These are phyloP conservation scores for Corvus cornix DNA, from an alignment of 2,113 vertebrate species.

Conservation along the genomic window DNA sequence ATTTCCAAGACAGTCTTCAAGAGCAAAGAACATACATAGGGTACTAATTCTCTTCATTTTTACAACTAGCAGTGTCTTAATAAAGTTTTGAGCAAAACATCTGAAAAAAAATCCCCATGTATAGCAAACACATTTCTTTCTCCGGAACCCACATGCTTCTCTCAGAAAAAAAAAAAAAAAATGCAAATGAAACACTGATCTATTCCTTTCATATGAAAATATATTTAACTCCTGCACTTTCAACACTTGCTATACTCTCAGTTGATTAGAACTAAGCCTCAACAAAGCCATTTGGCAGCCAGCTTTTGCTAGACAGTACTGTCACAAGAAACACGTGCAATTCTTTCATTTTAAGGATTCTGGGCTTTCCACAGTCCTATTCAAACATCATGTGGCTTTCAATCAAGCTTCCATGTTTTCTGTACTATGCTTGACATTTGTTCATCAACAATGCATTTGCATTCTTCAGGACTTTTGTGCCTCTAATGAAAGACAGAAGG, in stretches of 20 bases:
- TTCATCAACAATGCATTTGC: background rate
- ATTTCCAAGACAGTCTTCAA: background rate
- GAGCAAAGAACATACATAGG: background rate
- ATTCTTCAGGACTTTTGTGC: background rate
- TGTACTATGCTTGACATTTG: background rate
- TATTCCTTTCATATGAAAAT: background rate
- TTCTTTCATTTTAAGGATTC: background rate
- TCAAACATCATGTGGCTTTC: slow-evolving; percentile 1
- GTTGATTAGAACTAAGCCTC: background rate
- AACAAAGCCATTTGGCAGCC: background rate
- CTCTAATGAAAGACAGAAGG: background rate
- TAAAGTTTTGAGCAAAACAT: background rate
- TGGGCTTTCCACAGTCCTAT: background rate
- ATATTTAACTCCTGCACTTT: background rate
- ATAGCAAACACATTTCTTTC: background rate
- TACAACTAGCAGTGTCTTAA: background rate
- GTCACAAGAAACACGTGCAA: background rate
- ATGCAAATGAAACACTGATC: background rate
- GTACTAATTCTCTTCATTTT: background rate
- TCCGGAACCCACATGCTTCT: background rate
- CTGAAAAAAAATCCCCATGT: background rate
- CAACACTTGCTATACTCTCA: background rate
- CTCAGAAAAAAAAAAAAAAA: background rate
- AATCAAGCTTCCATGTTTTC: background rate
- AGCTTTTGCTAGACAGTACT: background rate